Base-by-base conservation (phyloP, 2,888 invertebrate genomes). In the Selenia dentaria region DNA sequence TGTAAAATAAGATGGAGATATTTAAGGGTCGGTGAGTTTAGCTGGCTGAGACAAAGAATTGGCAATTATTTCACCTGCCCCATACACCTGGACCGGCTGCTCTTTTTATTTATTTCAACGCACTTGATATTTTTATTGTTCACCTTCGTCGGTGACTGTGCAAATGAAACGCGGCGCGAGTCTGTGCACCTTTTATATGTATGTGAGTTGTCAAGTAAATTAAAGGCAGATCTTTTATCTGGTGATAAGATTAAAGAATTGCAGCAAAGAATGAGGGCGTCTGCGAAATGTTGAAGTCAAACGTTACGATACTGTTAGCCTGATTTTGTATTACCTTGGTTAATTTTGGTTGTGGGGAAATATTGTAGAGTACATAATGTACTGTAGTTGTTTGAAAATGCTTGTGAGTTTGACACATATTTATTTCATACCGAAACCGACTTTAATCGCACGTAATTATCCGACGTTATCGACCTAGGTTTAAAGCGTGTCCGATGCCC, bases 51-150 rank as follows among this genome's bases (percentile, higher is more conserved):
- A 89, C 89, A 89, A 90, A 89, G 90, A 87, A 85, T 89, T 80
- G 89, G 80, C 88, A 88, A 88, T 90, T 87, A 89, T 83, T 89
- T 82, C 90, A 89, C 89, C 90, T 90, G 90, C 87, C 80, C 74
- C 76, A 67, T 72, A 79, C 90, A 88, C 80, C 89, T 89, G 89
- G 83, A 65, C 81, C 83, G 83, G 83, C 79, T 84, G 83, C 70
- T 83, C 79, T 82, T 86, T 86, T 87, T 87, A 87, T 90, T 89
- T 89, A 85, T 87, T 87, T 85, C 84, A 82, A 74, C 82, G 82
- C 68, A 48, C 33, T 76, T 83, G 83, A 88, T 90, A 88, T 84
- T 89, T 88, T 89, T 89, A 86, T 88, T 89, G 85, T 85, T 83
- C 75, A 72, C 77, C 74, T 78, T 79, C 71, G 70, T 62, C 68